phyloP scores from a whole-genome alignment of 2,888 invertebrate genomes.

The Philaethria dido region DNA sequence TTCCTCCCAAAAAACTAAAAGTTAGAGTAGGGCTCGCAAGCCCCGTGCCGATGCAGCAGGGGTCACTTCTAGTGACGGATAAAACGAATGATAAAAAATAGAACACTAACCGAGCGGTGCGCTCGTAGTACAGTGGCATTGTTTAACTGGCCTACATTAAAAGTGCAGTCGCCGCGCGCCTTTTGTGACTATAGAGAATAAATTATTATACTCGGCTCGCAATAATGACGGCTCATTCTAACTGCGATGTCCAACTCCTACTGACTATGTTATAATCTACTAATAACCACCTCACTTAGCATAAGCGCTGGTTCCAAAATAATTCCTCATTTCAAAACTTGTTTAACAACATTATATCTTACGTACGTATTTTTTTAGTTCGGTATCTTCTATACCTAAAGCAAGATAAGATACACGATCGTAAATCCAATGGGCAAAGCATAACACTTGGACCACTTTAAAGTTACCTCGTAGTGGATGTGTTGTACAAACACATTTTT shows the following conservation, averaged over 20 bases:
- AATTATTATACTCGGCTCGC: not conserved
- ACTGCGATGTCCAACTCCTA: not conserved
- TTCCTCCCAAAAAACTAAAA: no score
- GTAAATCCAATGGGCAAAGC: not conserved
- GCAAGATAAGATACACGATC: not conserved
- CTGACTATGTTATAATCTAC: not conserved
- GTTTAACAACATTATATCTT: not conserved
- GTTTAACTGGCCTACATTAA: constrained; percentile 31
- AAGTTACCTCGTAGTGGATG: not conserved
- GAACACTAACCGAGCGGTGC: not conserved
- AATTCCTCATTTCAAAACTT: not conserved
- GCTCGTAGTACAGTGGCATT: constrained; percentile 5
- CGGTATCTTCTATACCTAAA: not conserved
- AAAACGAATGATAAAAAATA: no score
- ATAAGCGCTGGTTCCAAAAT: not conserved
- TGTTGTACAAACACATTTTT: not conserved
- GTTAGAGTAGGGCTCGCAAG: no score
- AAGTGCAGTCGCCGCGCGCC: constrained; percentile 30
- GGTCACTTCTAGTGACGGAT: not conserved
- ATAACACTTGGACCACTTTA: not conserved
- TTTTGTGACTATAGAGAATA: constrained; percentile 2
- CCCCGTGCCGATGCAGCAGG: no score
- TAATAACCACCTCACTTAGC: not conserved
- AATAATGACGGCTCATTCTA: not conserved
- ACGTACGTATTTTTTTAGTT: not conserved